Percentiles rank a stretch among this genome's conserved stretches.
These are phyloP conservation scores for Tricholauxania praeusta DNA, from an alignment of 2,888 invertebrate genomes.

Conservation along the genomic window DNA sequence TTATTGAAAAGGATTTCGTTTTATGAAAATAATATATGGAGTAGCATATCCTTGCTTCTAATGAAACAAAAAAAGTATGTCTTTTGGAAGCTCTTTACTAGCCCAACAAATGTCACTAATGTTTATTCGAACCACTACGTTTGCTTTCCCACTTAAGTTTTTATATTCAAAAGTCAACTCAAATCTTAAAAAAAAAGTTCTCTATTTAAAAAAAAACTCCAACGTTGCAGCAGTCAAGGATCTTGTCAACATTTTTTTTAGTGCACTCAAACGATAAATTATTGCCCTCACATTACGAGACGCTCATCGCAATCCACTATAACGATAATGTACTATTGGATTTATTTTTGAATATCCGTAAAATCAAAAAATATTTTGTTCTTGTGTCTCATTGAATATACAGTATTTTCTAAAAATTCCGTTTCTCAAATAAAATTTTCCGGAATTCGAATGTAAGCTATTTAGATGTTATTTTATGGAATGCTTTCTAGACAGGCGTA, in stretches of 20 bases:
- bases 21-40: too few species aligned
- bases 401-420: slow-evolving; percentile 53
- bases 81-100: too few species aligned
- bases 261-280: not conserved
- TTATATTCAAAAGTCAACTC: too few species aligned
- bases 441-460: slow-evolving; percentile 55
- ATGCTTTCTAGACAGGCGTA: slow-evolving; percentile 40
- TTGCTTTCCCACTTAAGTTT: too few species aligned
- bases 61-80: too few species aligned
- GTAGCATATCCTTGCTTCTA: too few species aligned
- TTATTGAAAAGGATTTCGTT: too few species aligned
- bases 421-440: slow-evolving; percentile 11
- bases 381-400: slow-evolving; percentile 53
- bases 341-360: slow-evolving; percentile 11
- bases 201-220: too few species aligned
- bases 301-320: slow-evolving; percentile 30
- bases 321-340: not conserved
- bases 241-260: not conserved
- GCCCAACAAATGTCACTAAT: too few species aligned
- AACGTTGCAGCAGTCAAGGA: too few species aligned
- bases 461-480: slow-evolving; percentile 61
- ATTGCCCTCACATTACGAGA: slow-evolving; percentile 2
- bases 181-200: too few species aligned
- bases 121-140: too few species aligned
- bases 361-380: slow-evolving; percentile 24